Percentiles rank a stretch among this genome's conserved stretches.
These are phyloP conservation scores for Pagrus major DNA, from an alignment of 2,113 vertebrate genomes.

Conservation along the genomic window DNA sequence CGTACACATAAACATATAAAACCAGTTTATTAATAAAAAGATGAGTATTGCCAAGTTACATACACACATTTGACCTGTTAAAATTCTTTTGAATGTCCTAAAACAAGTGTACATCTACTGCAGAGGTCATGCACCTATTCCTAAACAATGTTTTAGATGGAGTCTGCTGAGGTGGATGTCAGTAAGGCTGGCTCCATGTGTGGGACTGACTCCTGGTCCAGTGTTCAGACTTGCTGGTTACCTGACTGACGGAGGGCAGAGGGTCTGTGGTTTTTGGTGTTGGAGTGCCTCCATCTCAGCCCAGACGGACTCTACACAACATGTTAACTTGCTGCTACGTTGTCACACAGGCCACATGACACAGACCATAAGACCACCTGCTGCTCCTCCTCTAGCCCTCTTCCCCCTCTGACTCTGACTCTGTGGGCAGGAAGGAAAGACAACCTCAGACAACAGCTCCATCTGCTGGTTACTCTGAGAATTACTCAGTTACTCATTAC, in stretches of 20 bases:
- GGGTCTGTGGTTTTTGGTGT: slow-evolving; percentile 36
- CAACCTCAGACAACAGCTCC: neutral
- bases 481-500: no score
- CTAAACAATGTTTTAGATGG: slow-evolving; percentile 10
- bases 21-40: slow-evolving; percentile 90
- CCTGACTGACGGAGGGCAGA: neutral
- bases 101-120: slow-evolving; percentile 79
- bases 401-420: slow-evolving; percentile 92
- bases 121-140: slow-evolving; percentile 76
- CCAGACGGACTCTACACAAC: slow-evolving; percentile 53
- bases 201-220: neutral
- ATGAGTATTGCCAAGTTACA: slow-evolving; percentile 87
- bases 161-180: slow-evolving; percentile 68
- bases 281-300: neutral
- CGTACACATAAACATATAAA: slow-evolving; percentile 86
- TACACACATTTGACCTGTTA: slow-evolving; percentile 82
- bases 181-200: neutral
- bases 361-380: neutral
- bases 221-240: neutral
- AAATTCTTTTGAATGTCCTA: slow-evolving; percentile 45
- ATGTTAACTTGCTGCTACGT: slow-evolving; percentile 81
- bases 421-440: slow-evolving; percentile 77
- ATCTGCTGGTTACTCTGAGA: slow-evolving; percentile 7
- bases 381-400: slow-evolving; percentile 81
- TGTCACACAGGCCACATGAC: slow-evolving; percentile 63